These are phyloP conservation scores for Huso huso DNA, from an alignment of 2,797 vertebrate genomes.

Conservation along the genomic window DNA sequence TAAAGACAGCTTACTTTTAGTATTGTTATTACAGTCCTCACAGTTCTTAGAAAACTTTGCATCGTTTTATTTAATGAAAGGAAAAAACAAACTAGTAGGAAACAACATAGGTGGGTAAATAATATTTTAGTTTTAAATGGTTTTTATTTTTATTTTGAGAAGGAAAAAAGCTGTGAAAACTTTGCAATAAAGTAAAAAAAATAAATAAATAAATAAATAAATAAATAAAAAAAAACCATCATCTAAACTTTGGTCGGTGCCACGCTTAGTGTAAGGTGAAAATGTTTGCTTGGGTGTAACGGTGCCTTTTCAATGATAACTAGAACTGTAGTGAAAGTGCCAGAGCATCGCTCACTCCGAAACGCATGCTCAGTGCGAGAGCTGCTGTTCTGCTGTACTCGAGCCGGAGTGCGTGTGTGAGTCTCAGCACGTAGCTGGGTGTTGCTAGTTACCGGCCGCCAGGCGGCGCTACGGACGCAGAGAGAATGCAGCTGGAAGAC, in stretches of 20 bases:
- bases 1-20: too few species aligned
- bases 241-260: too few species aligned
- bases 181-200: neutral
- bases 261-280: too few species aligned
- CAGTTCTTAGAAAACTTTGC: too few species aligned
- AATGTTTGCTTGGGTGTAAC: neutral
- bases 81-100: too few species aligned
- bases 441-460: slow-evolving; percentile 5
- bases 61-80: too few species aligned
- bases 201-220: neutral
- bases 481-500: slow-evolving; percentile 4
- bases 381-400: too few species aligned
- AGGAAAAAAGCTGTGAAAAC: neutral
- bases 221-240: neutral
- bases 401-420: neutral
- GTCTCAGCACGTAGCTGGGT: slow-evolving; percentile 1
- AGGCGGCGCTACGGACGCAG: slow-evolving; percentile 13
- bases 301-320: neutral
- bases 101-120: too few species aligned
- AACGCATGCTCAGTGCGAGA: neutral
- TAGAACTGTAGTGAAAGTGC: neutral
- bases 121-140: too few species aligned
- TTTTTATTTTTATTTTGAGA: too few species aligned
- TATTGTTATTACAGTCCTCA: too few species aligned
- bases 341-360: neutral